Base-by-base conservation (phyloP, 2,888 invertebrate species). In the Agriopis leucophaearia region DNA sequence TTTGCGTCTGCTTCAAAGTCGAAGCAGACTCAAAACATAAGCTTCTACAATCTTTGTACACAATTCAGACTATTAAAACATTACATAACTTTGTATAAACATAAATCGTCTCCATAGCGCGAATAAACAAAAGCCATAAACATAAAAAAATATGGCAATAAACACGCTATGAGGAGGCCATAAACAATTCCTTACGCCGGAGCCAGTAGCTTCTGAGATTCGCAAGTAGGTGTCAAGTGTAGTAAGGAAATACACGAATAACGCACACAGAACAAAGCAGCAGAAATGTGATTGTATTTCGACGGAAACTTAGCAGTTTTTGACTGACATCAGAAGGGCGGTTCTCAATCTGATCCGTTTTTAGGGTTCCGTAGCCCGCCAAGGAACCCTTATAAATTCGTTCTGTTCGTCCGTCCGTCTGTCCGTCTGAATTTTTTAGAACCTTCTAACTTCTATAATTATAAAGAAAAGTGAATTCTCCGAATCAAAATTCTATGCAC, bases 71-170 rank as follows among this genome's bases (percentile, higher is more conserved):
- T 45, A 47, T 57, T 57, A 57, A 57, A 45, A 50, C 40, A 63
- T 57, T 35, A 47, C 68, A 42, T 47, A 64, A 48, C 38, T 68
- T 40, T 63, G 40, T 51, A 63, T 57, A 52, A 59, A 54, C 64
- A 60, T 66, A 58, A 64, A 64, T 70, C 60, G 48, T 55, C 35
- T 54, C 52, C 16, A 47, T 48, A 58, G 57, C 38, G 55, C 60
- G 64, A 70, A 78, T 78, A 77, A 77, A 80, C 76, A 75, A 64
- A 64, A 69, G 71, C 50, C 68, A 74, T 77, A 80, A 77, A 80
- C 69, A 70, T 78, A 72, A 76, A 78, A n/a, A 71, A 77, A 76
- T 76, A 74, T 59, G 52, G 63, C 70, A 38, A 72, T 77, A 78
- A 79, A 80, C 70, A 68, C 57, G 68, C n/a, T 47, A 51, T 64